Evolutionary conservation across 2,113 vertebrate genomes (phyloP), one percentile per base, ranked within the genome.

Genomic region (Lathamus discolor): DNA sequence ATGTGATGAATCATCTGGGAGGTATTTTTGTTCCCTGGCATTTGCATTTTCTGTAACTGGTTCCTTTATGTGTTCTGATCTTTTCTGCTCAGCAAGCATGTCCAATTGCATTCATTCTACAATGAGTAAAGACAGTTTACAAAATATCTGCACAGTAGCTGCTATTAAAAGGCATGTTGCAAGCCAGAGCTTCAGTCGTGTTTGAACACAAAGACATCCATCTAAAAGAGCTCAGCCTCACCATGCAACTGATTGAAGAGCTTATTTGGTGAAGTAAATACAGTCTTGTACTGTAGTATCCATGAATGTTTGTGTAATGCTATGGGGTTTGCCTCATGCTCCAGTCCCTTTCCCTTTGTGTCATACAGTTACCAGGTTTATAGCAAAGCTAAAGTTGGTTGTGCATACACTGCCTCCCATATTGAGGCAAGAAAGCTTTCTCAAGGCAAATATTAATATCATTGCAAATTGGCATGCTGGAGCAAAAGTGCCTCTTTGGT

Each of bases 1-100:
- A 92, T 4, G 0, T 63, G 75, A 31, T 95, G 95, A 96, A 74
- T 96, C 91, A 90, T 67, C 73, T 79, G n/a, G 64, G 86, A 95
- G 72, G 86, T 93, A 94, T 90, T 96, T 95, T 95, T 94, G 92
- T 90, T 90, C 67, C 52, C 68, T 96, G 90, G 85, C 86, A 92
- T 85, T 93, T 85, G 63, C 48, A 78, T 93, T 95, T 94, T 88
- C 91, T 93, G 49, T 93, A 75, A 72, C 76, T 57, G 20, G 70
- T 64, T 95, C 84, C 76, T 95, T 94, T 86, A 82, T 46, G 68
- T 57, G 91, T 94, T 91, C 83, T 91, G 92, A 96, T 97, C 83
- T 96, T 95, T 97, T 64, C 95, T 96, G 97, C 95, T 97, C 96
- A 92, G 82, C 96, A 91, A 97, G 55, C 59, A 84, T 48, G 93